Evolutionary conservation across 2,888 invertebrate genomes (phyloP).

Genomic region (Drosophila anceps): DNA sequence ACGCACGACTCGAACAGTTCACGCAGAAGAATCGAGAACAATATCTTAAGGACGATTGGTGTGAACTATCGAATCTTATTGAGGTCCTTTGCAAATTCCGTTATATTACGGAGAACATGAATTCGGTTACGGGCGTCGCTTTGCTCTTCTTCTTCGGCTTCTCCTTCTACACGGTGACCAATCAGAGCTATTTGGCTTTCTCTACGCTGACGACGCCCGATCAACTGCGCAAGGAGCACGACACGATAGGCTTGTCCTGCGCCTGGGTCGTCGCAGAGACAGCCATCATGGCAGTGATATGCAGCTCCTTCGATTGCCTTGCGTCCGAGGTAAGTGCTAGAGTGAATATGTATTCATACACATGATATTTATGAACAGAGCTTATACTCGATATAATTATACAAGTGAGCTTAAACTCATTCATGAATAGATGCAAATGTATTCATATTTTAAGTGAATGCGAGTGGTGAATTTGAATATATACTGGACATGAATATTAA

Average conservation of each 20-base stretch:
- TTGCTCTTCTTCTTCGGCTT: slow-evolving; percentile 78
- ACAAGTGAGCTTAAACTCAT: no score
- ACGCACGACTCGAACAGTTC: slow-evolving; percentile 60
- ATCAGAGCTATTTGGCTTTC: slow-evolving; percentile 80
- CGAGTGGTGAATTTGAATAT: not conserved
- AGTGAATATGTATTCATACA: slow-evolving; percentile 2
- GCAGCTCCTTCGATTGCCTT: slow-evolving; percentile 75
- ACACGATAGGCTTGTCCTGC: slow-evolving; percentile 71
- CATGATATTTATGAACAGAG: no score
- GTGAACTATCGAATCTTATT: slow-evolving; percentile 76
- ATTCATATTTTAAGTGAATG: not conserved
- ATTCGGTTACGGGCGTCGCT: slow-evolving; percentile 71
- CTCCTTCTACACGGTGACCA: slow-evolving; percentile 82
- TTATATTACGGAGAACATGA: slow-evolving; percentile 76
- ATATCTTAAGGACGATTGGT: slow-evolving; percentile 64
- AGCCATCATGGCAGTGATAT: slow-evolving; percentile 67
- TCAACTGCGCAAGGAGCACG: slow-evolving; percentile 45
- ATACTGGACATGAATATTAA: not conserved
- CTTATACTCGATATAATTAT: no score
- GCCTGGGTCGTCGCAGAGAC: slow-evolving; percentile 78
- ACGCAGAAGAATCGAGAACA: slow-evolving; percentile 36
- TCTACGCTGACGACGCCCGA: slow-evolving; percentile 68
- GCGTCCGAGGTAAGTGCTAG: slow-evolving; percentile 76
- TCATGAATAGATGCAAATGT: not conserved
- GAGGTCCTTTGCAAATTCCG: slow-evolving; percentile 80